A percentile compares a stretch with the other conserved stretches of the same genome.
Conservation (phyloP, 1,140 invertebrate species). For the Lasaia peninsularis region DNA sequence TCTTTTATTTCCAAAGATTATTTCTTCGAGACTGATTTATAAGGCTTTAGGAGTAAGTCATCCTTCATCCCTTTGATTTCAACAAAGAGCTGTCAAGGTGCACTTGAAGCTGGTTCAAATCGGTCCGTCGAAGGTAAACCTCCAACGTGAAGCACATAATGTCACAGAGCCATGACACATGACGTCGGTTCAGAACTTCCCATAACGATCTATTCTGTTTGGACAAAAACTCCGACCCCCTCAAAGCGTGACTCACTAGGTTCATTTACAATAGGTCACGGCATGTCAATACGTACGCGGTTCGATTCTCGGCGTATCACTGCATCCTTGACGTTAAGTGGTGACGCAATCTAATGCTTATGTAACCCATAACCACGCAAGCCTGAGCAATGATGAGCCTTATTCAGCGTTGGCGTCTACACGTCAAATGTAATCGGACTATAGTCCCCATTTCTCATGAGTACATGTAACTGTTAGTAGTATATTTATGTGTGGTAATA, state of each 20-base stretch:
- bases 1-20: too few species aligned
- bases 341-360: slow-evolving; percentile 14
- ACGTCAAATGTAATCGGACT: not conserved
- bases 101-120: too few species aligned
- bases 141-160: not conserved
- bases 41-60: too few species aligned
- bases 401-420: not conserved
- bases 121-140: too few species aligned
- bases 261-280: slow-evolving; percentile 23
- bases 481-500: too few species aligned
- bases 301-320: slow-evolving; percentile 14
- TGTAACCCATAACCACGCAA: slow-evolving; percentile 3
- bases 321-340: slow-evolving; percentile 40
- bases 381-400: not conserved
- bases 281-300: slow-evolving; percentile 16
- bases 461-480: too few species aligned
- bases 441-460: not conserved
- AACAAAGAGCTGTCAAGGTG: too few species aligned
- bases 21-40: not conserved
- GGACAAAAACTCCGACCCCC: not conserved
- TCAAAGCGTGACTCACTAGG: slow-evolving; percentile 9
- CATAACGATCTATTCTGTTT: not conserved
- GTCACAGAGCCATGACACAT: not conserved
- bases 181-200: not conserved
- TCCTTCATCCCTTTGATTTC: too few species aligned